Evolutionary conservation across 2,113 vertebrate species (phyloP).

Genomic region (Symphodus melops): DNA sequence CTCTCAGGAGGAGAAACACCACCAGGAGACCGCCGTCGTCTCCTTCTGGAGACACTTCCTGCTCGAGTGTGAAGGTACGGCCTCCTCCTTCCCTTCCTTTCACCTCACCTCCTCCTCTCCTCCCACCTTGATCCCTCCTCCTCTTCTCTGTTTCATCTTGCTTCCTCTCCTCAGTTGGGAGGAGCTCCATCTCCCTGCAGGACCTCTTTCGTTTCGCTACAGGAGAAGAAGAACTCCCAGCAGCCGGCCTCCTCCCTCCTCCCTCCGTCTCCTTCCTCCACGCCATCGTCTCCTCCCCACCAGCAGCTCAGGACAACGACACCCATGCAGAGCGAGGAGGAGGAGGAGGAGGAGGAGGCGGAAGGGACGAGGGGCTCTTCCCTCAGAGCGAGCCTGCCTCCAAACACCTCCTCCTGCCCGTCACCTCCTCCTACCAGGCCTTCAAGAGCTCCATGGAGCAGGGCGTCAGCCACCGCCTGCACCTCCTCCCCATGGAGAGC

Average conservation of each 20-base stretch:
- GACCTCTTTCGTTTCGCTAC: constrained; percentile 89
- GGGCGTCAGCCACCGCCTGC: constrained; percentile 80
- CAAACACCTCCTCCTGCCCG: constrained; percentile 87
- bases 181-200: constrained; percentile 87
- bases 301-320: neutral
- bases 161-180: constrained; percentile 82
- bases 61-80: constrained; percentile 87
- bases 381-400: constrained; percentile 83
- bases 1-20: constrained; percentile 62
- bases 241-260: constrained; percentile 83
- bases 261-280: constrained; percentile 87
- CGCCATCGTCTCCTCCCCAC: constrained; percentile 35
- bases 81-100: neutral
- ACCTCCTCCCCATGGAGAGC: constrained; percentile 60
- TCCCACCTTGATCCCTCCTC: too few species aligned
- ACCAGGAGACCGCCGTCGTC: constrained; percentile 63
- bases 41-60: constrained; percentile 90
- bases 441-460: constrained; percentile 93
- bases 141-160: neutral
- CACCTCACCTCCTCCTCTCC: too few species aligned
- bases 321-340: too few species aligned
- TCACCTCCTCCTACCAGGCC: constrained; percentile 83
- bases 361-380: constrained; percentile 65
- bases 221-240: constrained; percentile 82
- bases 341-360: neutral